phyloP scores from a whole-genome alignment of 2,888 invertebrate genomes.

The Imbricaverruca yamaguchii region DNA sequence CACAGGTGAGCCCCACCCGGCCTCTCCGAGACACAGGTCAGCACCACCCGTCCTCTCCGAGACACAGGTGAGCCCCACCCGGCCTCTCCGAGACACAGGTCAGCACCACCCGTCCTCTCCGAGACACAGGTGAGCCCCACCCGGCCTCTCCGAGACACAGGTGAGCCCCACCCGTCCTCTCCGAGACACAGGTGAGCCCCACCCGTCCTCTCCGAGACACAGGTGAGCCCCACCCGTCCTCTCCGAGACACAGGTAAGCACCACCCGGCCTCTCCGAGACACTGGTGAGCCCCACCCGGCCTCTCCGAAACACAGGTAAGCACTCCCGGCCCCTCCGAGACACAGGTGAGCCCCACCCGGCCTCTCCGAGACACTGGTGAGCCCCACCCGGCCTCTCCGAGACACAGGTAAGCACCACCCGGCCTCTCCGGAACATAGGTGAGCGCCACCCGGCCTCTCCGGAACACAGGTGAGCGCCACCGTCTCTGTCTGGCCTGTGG shows the following conservation, averaged over 20 bases:
- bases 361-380: slow-evolving; percentile 38
- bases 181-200: neutral
- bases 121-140: neutral
- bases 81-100: neutral
- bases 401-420: slow-evolving; percentile 38
- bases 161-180: neutral
- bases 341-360: neutral
- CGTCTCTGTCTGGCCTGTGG: too few species aligned
- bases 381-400: neutral
- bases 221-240: slow-evolving; percentile 37
- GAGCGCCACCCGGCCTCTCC: neutral
- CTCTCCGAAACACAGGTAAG: slow-evolving; percentile 38
- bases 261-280: neutral
- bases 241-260: slow-evolving; percentile 38
- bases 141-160: neutral
- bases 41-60: neutral
- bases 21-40: too few species aligned
- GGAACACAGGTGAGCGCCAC: slow-evolving; percentile 38
- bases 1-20: neutral
- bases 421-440: neutral
- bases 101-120: neutral
- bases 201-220: slow-evolving; percentile 30
- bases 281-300: neutral
- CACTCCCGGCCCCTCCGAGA: neutral
- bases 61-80: too few species aligned